Conservation (phyloP, 30 jellyfish, hydroid and myxozoan genomes). For the Cassiopea andromeda region DNA sequence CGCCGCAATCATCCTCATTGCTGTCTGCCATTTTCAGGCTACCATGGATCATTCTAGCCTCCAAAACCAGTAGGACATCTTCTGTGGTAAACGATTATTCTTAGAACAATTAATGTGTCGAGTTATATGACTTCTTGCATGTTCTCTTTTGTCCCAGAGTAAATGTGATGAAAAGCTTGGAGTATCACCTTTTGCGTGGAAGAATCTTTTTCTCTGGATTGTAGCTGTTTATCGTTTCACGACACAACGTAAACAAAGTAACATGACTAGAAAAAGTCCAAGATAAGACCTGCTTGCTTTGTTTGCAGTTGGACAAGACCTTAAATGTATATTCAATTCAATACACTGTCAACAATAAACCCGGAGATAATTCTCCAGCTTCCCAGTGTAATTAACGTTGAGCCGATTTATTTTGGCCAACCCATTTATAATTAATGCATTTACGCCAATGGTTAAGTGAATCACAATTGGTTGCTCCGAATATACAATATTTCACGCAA, state of each 20-base stretch:
- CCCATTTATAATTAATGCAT: not conserved
- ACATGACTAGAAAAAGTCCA: not conserved
- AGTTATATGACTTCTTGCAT: not conserved
- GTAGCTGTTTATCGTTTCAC: not conserved
- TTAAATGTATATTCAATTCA: not conserved
- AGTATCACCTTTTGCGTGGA: not conserved
- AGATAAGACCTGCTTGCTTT: not conserved
- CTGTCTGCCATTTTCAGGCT: slow-evolving; percentile 37
- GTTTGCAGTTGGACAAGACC: not conserved
- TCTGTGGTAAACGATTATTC: not conserved
- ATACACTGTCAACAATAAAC: not conserved
- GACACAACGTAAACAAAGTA: not conserved
- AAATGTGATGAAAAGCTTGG: not conserved
- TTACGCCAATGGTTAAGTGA: not conserved
- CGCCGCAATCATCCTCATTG: not conserved
- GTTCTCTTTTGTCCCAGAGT: not conserved
- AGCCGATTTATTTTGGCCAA: not conserved
- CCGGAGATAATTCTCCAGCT: not conserved
- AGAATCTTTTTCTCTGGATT: not conserved
- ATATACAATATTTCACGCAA: too few species aligned
- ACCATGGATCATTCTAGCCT: not conserved
- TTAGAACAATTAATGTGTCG: not conserved
- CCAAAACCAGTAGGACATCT: not conserved
- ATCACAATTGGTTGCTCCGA: not conserved
- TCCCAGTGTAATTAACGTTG: not conserved